A percentile compares a stretch with the other conserved stretches of the same genome.
These are phyloP conservation scores for Syndactyla subalaris DNA, from an alignment of 2,797 vertebrate species.

Conservation along the genomic window DNA sequence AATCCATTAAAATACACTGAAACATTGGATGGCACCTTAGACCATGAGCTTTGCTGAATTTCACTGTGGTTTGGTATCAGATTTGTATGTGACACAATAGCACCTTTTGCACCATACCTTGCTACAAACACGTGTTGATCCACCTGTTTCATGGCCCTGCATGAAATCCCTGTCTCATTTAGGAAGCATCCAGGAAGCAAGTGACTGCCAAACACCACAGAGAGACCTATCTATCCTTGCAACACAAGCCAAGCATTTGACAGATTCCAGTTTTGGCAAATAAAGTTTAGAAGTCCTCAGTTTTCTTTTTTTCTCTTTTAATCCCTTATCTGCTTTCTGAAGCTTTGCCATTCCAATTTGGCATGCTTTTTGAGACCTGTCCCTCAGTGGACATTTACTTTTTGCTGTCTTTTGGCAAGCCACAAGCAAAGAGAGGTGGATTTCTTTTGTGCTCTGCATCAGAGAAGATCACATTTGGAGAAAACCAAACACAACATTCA, in stretches of 20 bases:
- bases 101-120: neutral
- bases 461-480: neutral
- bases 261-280: neutral
- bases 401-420: neutral
- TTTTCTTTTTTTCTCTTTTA: neutral
- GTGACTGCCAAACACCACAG: neutral
- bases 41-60: neutral
- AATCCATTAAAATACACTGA: neutral
- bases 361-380: neutral
- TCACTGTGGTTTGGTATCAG: neutral
- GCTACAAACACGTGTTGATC: fast-evolving
- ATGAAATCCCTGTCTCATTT: neutral
- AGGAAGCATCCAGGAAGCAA: neutral
- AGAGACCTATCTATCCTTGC: neutral
- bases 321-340: neutral
- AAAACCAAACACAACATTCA: neutral
- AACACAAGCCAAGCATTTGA: neutral
- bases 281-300: neutral
- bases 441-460: neutral
- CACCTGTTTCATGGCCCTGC: neutral
- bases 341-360: neutral
- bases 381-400: neutral
- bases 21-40: neutral
- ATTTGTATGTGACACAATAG: neutral
- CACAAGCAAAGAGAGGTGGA: neutral